These are phyloP conservation scores for Lamellibrachia luymesi DNA, from an alignment of 1,140 invertebrate species.

Conservation along the genomic window DNA sequence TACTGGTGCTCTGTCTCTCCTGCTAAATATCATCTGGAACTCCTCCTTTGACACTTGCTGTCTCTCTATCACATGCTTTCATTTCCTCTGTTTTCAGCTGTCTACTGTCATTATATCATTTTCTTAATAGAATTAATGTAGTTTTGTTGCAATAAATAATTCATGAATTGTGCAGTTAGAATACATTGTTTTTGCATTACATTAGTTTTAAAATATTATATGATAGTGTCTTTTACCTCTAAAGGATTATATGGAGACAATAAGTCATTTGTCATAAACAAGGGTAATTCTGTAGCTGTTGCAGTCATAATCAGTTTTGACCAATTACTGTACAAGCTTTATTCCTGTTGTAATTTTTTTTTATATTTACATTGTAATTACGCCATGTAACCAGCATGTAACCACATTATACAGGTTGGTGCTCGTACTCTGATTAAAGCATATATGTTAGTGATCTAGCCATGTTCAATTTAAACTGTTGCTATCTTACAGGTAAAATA, in stretches of 20 bases:
- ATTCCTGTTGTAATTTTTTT: not conserved
- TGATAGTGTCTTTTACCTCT: not conserved
- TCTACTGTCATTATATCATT: too few species aligned
- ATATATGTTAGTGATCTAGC: not conserved
- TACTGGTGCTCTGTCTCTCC: too few species aligned
- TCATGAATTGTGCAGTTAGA: too few species aligned
- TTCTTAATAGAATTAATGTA: too few species aligned
- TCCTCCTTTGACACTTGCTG: too few species aligned
- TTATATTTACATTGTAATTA: not conserved
- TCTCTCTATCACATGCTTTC: too few species aligned
- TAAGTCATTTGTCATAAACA: not conserved
- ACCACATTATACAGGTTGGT: not conserved
- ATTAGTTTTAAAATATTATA: not conserved
- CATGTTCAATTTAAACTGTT: not conserved
- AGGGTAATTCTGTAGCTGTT: not conserved
- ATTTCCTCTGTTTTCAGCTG: too few species aligned
- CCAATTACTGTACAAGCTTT: too few species aligned
- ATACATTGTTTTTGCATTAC: too few species aligned
- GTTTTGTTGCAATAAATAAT: too few species aligned
- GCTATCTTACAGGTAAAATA: not conserved
- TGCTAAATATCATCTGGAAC: too few species aligned
- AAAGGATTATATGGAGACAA: not conserved
- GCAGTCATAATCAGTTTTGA: not conserved
- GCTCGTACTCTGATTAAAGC: not conserved
- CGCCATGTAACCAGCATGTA: not conserved